These are phyloP conservation scores for Mythimna impura DNA, from an alignment of 2,888 invertebrate genomes.

Conservation along the genomic window DNA sequence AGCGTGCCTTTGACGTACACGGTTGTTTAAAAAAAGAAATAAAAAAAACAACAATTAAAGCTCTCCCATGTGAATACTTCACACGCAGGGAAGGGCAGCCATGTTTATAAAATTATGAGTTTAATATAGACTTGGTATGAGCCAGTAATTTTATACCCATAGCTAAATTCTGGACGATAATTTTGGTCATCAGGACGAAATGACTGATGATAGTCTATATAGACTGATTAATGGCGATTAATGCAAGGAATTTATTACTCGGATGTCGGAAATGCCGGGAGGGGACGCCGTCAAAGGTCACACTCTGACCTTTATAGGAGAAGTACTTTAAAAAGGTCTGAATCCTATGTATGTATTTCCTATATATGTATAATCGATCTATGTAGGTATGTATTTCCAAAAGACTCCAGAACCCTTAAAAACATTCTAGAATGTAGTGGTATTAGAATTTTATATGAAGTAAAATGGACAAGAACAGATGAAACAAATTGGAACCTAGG, in stretches of 20 bases:
- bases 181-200: conserved; percentile 14
- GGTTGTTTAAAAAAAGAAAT: conserved; percentile 49
- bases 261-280: conserved; percentile 38
- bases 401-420: not conserved
- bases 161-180: not conserved
- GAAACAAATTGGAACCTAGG: not conserved
- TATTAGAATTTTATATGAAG: not conserved
- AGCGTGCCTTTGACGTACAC: conserved; percentile 41
- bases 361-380: not conserved
- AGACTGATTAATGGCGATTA: conserved; percentile 42
- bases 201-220: conserved; percentile 18
- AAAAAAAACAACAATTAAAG: conserved; percentile 49
- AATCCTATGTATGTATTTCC: not conserved
- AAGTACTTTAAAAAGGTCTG: conserved; percentile 39
- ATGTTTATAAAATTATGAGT: conserved; percentile 32
- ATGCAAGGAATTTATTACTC: conserved; percentile 46
- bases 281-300: conserved; percentile 54
- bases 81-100: conserved; percentile 20
- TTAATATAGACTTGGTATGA: conserved; percentile 12
- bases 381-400: not conserved
- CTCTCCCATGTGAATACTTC: conserved; percentile 42
- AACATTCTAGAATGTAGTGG: not conserved
- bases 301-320: conserved; percentile 29
- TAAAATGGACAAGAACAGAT: not conserved
- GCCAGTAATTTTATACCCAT: not conserved